Conservation (phyloP, 2,797 vertebrate species). For the Percopsis omiscomaycus region DNA sequence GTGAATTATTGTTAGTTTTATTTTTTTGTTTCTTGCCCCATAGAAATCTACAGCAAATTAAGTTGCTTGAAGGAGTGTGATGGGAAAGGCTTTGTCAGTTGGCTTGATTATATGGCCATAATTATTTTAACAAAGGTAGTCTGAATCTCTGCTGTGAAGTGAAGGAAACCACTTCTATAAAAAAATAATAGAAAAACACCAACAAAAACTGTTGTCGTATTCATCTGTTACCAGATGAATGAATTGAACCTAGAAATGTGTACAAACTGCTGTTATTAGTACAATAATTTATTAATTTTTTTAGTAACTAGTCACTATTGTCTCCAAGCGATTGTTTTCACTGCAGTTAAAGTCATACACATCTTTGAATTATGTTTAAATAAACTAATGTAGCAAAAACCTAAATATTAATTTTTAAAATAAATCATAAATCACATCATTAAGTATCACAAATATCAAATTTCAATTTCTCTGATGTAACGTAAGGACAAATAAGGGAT, state of each 20-base stretch:
- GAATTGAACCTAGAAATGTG: background rate
- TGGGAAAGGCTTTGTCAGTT: too few relatives aligned
- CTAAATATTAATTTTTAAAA: background rate
- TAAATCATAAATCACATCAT: slow-evolving; percentile 2
- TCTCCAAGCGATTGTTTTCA: background rate
- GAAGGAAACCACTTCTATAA: too few relatives aligned
- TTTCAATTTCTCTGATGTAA: too few relatives aligned
- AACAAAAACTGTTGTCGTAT: background rate
- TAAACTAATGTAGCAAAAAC: background rate
- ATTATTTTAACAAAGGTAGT: too few relatives aligned
- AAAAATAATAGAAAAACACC: background rate
- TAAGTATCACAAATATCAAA: background rate
- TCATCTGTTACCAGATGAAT: background rate
- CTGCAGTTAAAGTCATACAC: background rate
- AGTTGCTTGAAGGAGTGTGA: too few relatives aligned
- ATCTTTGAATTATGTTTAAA: background rate
- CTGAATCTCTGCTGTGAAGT: too few relatives aligned
- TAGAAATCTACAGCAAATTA: too few relatives aligned
- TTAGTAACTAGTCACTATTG: background rate
- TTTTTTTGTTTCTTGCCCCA: slow-evolving; percentile 6
- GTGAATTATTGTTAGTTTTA: background rate
- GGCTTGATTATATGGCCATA: too few relatives aligned
- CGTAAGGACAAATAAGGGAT: background rate
- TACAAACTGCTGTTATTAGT: slow-evolving; percentile 5
- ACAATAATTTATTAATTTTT: slow-evolving; percentile 5